Base-by-base conservation (phyloP, 2,113 vertebrate species). In the Orthonyx spaldingii region DNA sequence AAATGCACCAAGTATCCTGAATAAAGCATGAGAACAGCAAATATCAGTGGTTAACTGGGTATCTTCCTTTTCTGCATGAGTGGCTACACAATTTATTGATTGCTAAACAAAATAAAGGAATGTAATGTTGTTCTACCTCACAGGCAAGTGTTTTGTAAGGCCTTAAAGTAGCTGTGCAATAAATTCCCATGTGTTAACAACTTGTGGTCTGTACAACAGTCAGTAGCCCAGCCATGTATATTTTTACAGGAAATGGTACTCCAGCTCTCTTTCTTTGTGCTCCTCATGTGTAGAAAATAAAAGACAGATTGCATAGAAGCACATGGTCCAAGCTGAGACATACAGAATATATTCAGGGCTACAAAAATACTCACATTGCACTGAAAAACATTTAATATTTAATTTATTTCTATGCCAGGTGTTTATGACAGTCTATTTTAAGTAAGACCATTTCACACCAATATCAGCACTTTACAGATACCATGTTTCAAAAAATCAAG, bases 281-380 rank as follows among this genome's bases (percentile, higher is more conserved):
- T 96, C 74, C 95, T 89, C 79, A 90, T 77, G 28, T 95, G 96
- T 59, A 94, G 86, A 89, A 95, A 91, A 96, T 71, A 83, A 61
- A 91, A 85, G 60, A 84, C 75, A 93, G 66, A 79, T 55, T 94
- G 59, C 39, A 78, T 1, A 91, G 22, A 70, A 94, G 69, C 47
- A 71, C 10, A 33, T 30, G 63, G 60, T 8, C 49, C 53, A 33
- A 13, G 55, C 35, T 87, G 19, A 68, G 33, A 18, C 12, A 50
- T 27, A 74, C 28, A 66, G 47, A 70, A 49, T 28, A 69, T 33
- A 75, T 69, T 79, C 30, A 33, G 46, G 42, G 24, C 37, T 59
- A 66, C 10, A 53, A 74, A 80, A 78, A 44, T 11, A 39, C 18
- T 66, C 33, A 26, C 6, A 7, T 55, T 50, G 33, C 27, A 22